phyloP scores from a whole-genome alignment of 2,797 vertebrate species.

The Neoniphon sammara region DNA sequence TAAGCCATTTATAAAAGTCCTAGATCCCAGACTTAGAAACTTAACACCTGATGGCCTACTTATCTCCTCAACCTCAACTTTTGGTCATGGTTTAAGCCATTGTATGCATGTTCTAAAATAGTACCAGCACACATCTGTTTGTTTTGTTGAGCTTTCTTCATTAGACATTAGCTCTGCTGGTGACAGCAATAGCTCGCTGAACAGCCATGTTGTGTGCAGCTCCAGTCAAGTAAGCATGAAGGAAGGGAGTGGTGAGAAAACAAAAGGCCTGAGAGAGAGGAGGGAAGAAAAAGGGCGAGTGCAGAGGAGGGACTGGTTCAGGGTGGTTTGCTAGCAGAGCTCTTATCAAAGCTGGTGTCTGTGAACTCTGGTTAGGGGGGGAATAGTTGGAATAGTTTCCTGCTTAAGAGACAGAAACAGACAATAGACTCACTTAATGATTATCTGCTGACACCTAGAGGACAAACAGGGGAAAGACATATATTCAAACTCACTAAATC shows the following conservation, averaged over 20 bases:
- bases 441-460: conserved; percentile 76
- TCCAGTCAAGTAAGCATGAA: conserved; percentile 29
- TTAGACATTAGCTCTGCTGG: background rate
- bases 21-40: background rate
- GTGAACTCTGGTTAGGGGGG: conserved; percentile 45
- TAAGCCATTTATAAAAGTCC: background rate
- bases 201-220: conserved; percentile 24
- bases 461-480: conserved; percentile 34
- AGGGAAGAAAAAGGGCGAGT: conserved; percentile 32
- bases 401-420: conserved; percentile 25
- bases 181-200: background rate
- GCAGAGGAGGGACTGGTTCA: conserved; percentile 49
- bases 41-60: background rate
- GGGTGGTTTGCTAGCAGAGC: conserved; percentile 45
- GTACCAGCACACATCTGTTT: background rate
- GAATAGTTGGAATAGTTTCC: conserved; percentile 78
- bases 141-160: conserved; percentile 12
- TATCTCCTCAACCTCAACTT: background rate
- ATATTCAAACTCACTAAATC: background rate
- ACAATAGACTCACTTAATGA: conserved; percentile 18
- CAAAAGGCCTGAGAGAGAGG: conserved; percentile 55
- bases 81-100: background rate
- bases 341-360: conserved; percentile 70
- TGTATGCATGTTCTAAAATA: background rate
- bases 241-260: conserved; percentile 72